Base-by-base conservation (phyloP, 2,113 vertebrate genomes). In the Melanerpes aurifrons region DNA sequence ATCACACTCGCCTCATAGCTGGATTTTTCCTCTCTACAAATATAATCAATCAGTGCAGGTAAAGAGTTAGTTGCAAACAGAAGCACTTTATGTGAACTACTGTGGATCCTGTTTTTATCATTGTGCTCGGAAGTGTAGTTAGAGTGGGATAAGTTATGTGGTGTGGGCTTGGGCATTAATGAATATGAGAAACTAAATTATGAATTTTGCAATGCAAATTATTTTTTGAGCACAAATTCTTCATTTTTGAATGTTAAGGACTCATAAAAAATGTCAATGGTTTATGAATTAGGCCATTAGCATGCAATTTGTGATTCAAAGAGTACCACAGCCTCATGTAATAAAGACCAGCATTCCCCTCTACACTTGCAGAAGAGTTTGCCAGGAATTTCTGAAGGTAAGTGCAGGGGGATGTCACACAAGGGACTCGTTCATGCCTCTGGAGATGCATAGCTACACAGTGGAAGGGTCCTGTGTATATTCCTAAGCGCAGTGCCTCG, bases 171-270 rank as follows among this genome's bases (percentile, higher is more conserved):
- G 96, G 96, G 97, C 97, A 96, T 97, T 98, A 98, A 98, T 97
- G 97, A 98, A 98, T 97, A 97, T 96, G 97, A 97, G 97, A 97
- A 97, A 97, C 96, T 97, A 97, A 97, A 98, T 98, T 98, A 98
- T 97, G 96, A 94, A 94, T 97, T 98, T 98, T 98, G 97, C 97
- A 98, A 98, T 98, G 98, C 98, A 98, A 98, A 98, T 98, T 97
- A 96, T 97, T 97, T 97, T 98, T 98, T 95, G 96, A 98, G 96
- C 96, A 97, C 97, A 98, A 97, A 98, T 98, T 98, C 98, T 97
- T 98, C 97, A 98, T 96, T 97, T 98, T 96, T 96, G 98, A 98
- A 98, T 97, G 97, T 96, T 97, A 96, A 97, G 94, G 93, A 95
- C 97, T 97, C 97, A 97, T 98, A 98, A 98, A 98, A 98, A 98